Percentiles rank a stretch among this genome's conserved stretches.
These are phyloP conservation scores for Campylomormyrus tamandua DNA, from an alignment of 2,113 vertebrate species.

Conservation along the genomic window DNA sequence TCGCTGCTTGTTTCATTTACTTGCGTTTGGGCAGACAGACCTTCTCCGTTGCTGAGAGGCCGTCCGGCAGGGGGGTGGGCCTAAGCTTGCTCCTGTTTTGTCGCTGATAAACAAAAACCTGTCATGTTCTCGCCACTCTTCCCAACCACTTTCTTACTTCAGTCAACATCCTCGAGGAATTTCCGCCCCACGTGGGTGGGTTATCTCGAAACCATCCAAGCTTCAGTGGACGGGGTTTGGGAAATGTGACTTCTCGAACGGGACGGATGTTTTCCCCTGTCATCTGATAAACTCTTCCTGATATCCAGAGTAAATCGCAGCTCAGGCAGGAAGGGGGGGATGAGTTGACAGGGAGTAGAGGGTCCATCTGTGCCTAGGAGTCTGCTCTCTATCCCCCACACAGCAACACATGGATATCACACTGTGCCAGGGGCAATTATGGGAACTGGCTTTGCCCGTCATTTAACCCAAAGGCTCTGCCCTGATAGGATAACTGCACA, in stretches of 20 bases:
- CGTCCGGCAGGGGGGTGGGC: background rate
- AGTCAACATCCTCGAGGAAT: background rate
- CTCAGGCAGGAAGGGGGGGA: background rate
- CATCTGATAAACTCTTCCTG: background rate
- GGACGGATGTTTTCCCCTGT: background rate
- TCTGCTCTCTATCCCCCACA: background rate
- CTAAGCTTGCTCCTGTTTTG: background rate
- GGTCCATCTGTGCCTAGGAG: background rate
- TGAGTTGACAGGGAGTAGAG: background rate
- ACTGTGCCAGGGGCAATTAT: background rate
- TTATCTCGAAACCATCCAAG: background rate
- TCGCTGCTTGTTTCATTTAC: conserved; percentile 43
- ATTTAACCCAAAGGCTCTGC: background rate
- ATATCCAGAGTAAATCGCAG: background rate
- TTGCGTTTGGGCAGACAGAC: conserved; percentile 42
- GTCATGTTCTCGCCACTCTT: background rate
- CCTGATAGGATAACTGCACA: background rate
- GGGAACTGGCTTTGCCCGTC: background rate
- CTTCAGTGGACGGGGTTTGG: background rate
- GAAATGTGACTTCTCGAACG: background rate
- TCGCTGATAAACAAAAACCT: background rate
- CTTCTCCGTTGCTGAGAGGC: conserved; percentile 8
- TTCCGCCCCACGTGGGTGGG: background rate
- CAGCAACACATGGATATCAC: background rate
- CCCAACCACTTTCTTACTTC: background rate